Base-by-base conservation (phyloP, 2,888 invertebrate genomes). In the Caenorhabditis angaria region DNA sequence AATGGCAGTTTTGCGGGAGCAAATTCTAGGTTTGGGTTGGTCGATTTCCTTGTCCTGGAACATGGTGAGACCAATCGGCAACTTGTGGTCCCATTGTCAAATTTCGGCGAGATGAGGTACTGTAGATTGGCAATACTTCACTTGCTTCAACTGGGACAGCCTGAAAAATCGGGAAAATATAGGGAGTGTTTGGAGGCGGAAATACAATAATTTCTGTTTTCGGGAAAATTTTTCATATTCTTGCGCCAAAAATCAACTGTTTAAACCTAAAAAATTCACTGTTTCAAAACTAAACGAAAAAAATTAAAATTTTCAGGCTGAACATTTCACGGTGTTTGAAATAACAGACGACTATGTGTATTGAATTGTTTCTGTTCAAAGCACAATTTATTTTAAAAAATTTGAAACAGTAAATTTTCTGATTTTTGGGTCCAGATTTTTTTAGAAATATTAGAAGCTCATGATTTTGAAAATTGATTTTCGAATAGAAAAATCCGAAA, bases 141-240 rank as follows among this genome's bases (percentile, higher is more conserved):
- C 94, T 96, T 0, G 99, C 97, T 90, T 99, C 97, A 89, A 94
- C 94, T 2, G 95, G 93, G 66, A 96, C 89, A 0, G 96, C 95
- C 95, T 96, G 89, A 24, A 61, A 65, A 47, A 51, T 10, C 56
- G 0, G 8, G 28, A 60, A 50, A 6, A 1, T 6, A 35, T 10
- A 35, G 6, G 35, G 35, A 35, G 35, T 35, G 35, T 35, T 35
- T 35, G 6, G 6, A 35, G 14, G 14, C 14, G 14, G 35, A 6
- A 35, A 35, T 6, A 35, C 8, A 14, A 35, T 10, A 10, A 18
- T 48, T n/a, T 48, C 10, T 14, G n/a, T 48, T 18, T 48, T 48
- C n/a, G 10, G 10, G 6, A n/a, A 48, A 18, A 48, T 48, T 48
- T 48, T 48, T 48, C n/a, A n/a, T n/a, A 18, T 48, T 48, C 48